Evolutionary conservation across 2,888 invertebrate species (phyloP).

Genomic region (Drosophila prolongata): DNA sequence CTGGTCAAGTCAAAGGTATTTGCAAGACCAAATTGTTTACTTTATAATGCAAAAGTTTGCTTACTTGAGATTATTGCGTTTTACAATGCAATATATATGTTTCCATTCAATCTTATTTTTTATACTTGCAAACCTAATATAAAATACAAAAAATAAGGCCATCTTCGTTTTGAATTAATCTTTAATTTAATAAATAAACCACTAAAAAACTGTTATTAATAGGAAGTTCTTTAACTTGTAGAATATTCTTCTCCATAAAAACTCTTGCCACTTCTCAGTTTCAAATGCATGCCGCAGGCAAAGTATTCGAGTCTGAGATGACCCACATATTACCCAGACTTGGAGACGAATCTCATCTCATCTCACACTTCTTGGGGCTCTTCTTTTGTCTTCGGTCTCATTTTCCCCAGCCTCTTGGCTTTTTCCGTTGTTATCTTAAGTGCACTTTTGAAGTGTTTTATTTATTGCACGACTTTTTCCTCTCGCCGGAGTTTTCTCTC

Average conservation of each 20-base stretch:
- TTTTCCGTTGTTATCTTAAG: conserved; percentile 68
- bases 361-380: conserved; percentile 35
- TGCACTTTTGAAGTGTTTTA: conserved; percentile 78
- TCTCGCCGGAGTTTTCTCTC: conserved; percentile 35
- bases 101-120: too few species aligned
- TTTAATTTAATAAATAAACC: too few species aligned
- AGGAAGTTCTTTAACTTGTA: neutral
- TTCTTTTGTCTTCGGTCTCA: conserved; percentile 29
- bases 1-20: neutral
- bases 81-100: too few species aligned
- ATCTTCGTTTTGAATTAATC: too few species aligned
- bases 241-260: neutral
- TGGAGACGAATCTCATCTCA: conserved; percentile 10
- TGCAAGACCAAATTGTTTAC: too few species aligned
- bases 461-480: conserved; percentile 74
- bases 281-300: conserved; percentile 9
- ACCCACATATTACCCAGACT: conserved; percentile 41
- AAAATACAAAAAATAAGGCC: too few species aligned
- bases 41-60: too few species aligned
- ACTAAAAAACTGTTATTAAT: neutral
- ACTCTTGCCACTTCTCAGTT: neutral
- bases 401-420: conserved; percentile 27
- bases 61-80: too few species aligned
- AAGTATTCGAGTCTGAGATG: conserved; percentile 16
- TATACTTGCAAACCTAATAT: too few species aligned